Evolutionary conservation across 2,888 invertebrate species (phyloP), one percentile per base, ranked within the genome.

Genomic region (Pyrocoelia pectoralis): DNA sequence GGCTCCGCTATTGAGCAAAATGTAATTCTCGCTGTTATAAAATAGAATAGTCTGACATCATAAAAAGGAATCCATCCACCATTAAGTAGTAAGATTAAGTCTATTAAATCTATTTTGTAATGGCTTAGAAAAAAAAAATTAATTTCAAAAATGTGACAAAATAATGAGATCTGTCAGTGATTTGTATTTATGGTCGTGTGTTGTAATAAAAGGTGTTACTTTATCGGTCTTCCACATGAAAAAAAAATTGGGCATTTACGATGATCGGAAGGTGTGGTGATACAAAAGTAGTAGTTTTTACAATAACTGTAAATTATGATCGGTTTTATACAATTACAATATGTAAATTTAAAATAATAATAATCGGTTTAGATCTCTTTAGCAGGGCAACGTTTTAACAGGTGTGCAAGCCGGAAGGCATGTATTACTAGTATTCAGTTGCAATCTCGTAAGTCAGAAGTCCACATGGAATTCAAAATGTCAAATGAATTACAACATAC

Each of bases 401-500:
- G 65, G 65, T 65, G 65, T 65, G 60, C 56, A 28, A 53, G 60
- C 61, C 60, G 65, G 60, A 56, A 65, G 65, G 65, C 65, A 61
- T 52, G 50, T 24, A 6, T 24, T 24, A 24, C 24, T 24, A 24
- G 24, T 24, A 5, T 24, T 24, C 24, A 24, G 61, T 60, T 61
- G 57, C 53, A 64, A 56, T 52, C 54, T 55, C 55, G 38, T 29
- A 60, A 56, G 28, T 49, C 52, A 61, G 40, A 56, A 61, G 50
- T 56, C 51, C 51, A 55, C 17, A 49, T 61, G 41, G 61, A 56
- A 29, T 60, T 43, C 50, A 63, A 61, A 63, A 63, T 66, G 69
- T 69, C 69, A 69, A 64, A 69, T 59, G 56, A 51, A 59, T 69
- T 69, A 61, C 67, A 63, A 63, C 67, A 69, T 50, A 52, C 52